Evolutionary conservation across 2,888 invertebrate species (phyloP), one percentile per base, ranked within the genome.

Genomic region (Orthosia incerta): DNA sequence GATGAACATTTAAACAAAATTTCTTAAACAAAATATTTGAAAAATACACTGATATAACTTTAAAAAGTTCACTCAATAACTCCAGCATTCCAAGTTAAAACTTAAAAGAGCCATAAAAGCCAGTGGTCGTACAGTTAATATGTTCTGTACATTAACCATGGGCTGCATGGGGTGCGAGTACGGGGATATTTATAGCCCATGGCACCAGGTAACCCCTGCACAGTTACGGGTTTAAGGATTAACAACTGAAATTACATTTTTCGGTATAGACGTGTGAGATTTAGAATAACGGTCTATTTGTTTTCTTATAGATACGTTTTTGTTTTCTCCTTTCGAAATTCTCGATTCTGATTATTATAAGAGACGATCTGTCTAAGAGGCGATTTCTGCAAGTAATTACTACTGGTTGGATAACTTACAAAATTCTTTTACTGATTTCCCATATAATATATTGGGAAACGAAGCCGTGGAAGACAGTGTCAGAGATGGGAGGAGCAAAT

Each of bases 91-190:
- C 3, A 74, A 73, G 63, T 76, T 78, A 75, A 79, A 87, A 66
- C 70, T 82, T 79, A 75, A 76, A 81, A 85, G 87, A 76, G 57
- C 61, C 81, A 79, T 87, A 79, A 84, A 82, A 59, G 51, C 55
- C 50, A 74, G 85, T 87, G 87, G 88, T 87, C 86, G 75, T 82
- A 46, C 80, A 76, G 83, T 86, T 85, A 87, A 84, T 85, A 73
- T 72, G 76, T 81, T 71, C 61, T 78, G 84, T 86, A 83, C 87
- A 87, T 86, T 88, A 86, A 84, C 86, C 85, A 82, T 82, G 71
- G 56, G 57, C 46, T 70, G 66, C 72, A 76, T 81, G 80, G 89
- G 86, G 85, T 80, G 87, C 75, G 78, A 68, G 80, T 80, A 76
- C 46, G 50, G 26, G 23, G 61, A 80, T 89, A 89, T 88, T 83